phyloP scores from a whole-genome alignment of 2,797 vertebrate genomes.

The Leptatherina wallacei region DNA sequence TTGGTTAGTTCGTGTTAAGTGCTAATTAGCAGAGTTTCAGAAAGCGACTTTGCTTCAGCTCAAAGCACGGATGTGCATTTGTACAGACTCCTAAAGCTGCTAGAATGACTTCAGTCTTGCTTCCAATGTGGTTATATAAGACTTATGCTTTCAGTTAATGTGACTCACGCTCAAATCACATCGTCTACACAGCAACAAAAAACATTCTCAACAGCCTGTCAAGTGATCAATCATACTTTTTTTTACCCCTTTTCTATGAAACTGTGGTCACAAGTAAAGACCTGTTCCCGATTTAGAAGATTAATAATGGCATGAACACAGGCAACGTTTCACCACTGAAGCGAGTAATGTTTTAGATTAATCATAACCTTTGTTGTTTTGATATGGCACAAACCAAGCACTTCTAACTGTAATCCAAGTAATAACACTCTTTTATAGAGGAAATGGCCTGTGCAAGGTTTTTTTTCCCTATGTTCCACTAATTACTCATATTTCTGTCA shows the following conservation, averaged over 20 bases:
- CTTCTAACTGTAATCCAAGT: neutral
- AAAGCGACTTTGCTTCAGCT: slow-evolving; percentile 5
- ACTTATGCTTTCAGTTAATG: slow-evolving; percentile 1
- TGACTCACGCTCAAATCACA: neutral
- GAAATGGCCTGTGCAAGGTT: neutral
- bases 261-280: neutral
- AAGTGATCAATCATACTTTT: slow-evolving; percentile 18
- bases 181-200: neutral
- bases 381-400: neutral
- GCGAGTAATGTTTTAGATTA: neutral
- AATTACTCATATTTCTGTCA: slow-evolving; percentile 35
- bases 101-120: neutral
- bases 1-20: neutral
- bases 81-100: neutral
- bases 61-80: neutral
- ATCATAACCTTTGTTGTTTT: neutral
- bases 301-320: neutral
- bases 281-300: slow-evolving; percentile 2
- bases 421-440: neutral
- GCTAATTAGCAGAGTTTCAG: neutral
- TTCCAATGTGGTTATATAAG: slow-evolving; percentile 6
- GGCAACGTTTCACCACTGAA: neutral
- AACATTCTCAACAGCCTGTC: slow-evolving; percentile 2
- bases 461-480: too few species aligned
- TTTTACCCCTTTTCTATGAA: slow-evolving; percentile 15